Evolutionary conservation across 2,113 vertebrate species (phyloP).

Genomic region (Andinoacara biseriatus): DNA sequence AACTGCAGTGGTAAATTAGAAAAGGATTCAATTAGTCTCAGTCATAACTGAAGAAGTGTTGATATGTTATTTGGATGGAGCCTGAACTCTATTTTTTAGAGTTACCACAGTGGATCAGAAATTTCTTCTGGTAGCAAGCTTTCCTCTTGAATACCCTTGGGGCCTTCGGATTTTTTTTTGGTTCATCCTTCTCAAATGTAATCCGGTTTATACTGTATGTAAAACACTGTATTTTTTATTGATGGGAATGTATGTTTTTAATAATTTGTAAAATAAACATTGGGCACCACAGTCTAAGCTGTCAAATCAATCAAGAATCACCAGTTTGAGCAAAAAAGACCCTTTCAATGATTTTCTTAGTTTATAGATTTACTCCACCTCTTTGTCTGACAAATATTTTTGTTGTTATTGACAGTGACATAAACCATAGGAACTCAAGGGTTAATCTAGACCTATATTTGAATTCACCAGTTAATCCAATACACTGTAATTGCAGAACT

Average conservation of each 20-base stretch:
- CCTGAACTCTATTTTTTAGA: not conserved
- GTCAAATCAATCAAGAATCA: not conserved
- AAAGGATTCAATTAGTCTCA: not conserved
- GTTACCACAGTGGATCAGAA: not conserved
- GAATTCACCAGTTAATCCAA: not conserved
- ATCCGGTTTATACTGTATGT: constrained; percentile 22
- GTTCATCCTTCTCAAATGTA: constrained; percentile 7
- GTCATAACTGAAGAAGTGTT: not conserved
- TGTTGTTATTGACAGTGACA: not conserved
- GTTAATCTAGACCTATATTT: not conserved
- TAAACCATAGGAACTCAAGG: not conserved
- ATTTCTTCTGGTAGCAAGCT: not conserved
- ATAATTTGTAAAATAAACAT: constrained; percentile 29
- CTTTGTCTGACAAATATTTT: not conserved
- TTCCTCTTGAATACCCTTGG: not conserved
- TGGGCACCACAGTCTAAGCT: not conserved
- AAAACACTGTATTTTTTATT: constrained; percentile 31
- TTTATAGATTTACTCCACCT: not conserved
- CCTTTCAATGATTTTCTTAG: not conserved
- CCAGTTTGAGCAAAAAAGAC: not conserved
- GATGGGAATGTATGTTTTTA: constrained; percentile 5
- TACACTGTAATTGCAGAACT: not conserved
- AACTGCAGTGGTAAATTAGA: not conserved
- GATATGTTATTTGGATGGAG: not conserved
- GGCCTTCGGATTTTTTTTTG: constrained; percentile 23